These are phyloP conservation scores for Agrotis exclamationis DNA, from an alignment of 2,888 invertebrate genomes.

Conservation along the genomic window DNA sequence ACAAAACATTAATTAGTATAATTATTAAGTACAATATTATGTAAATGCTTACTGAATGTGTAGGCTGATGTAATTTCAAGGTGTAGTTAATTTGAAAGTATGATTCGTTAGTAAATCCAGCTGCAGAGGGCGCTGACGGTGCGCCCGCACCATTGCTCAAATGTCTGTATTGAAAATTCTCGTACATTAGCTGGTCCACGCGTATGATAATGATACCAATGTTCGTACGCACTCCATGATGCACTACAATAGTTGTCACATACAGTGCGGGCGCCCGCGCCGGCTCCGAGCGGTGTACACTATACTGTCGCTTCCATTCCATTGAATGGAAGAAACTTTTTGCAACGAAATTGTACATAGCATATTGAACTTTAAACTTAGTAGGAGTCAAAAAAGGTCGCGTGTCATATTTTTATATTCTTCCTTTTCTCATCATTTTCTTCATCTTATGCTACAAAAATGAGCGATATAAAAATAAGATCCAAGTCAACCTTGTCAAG, in stretches of 20 bases:
- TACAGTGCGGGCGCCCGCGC: not conserved
- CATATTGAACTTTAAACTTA: too few species aligned
- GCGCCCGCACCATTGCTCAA: not conserved
- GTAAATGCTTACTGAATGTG: slow-evolving; percentile 14
- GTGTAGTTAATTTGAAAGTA: slow-evolving; percentile 5
- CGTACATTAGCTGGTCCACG: not conserved
- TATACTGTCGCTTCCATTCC: too few species aligned
- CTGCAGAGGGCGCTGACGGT: not conserved
- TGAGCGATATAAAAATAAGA: too few species aligned
- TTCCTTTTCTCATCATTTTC: too few species aligned
- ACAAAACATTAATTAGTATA: not conserved
- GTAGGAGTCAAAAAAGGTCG: too few species aligned
- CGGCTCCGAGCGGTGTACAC: too few species aligned
- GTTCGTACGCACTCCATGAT: slow-evolving; percentile 27
- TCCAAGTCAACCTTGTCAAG: too few species aligned
- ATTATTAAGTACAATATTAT: slow-evolving; percentile 22
- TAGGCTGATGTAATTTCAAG: slow-evolving; percentile 31
- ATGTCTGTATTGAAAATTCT: not conserved
- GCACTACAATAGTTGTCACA: not conserved
- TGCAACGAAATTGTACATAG: too few species aligned
- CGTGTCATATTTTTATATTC: too few species aligned
- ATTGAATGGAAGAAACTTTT: too few species aligned
- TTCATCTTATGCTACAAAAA: too few species aligned
- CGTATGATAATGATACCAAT: not conserved
- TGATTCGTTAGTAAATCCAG: slow-evolving; percentile 4